phyloP scores from a whole-genome alignment of 2,888 invertebrate species.

The Epinotia demarniana region DNA sequence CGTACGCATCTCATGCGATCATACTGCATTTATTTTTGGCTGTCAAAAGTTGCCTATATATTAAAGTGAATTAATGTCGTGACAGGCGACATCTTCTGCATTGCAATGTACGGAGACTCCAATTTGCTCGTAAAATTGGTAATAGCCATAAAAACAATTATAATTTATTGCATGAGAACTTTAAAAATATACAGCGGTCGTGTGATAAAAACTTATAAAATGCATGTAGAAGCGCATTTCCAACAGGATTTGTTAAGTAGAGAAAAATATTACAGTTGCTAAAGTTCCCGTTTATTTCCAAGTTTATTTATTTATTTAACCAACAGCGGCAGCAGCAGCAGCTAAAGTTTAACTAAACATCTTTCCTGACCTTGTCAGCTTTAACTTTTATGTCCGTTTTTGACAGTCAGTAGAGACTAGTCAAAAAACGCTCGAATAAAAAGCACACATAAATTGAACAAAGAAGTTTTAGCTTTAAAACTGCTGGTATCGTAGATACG shows the following conservation, averaged over 20 bases:
- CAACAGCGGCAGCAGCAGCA: no score
- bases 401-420: background rate
- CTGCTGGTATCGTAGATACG: conserved; percentile 7
- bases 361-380: background rate
- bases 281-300: background rate
- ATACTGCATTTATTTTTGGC: background rate
- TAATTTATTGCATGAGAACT: conserved; percentile 28
- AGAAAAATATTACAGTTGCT: conserved; percentile 7
- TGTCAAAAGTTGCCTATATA: conserved; percentile 54
- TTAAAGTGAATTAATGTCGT: conserved; percentile 55
- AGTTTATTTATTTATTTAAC: no score
- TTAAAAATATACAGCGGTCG: background rate
- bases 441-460: background rate
- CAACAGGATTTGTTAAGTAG: background rate
- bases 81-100: conserved; percentile 45
- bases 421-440: background rate
- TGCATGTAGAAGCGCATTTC: background rate
- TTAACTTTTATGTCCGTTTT: background rate
- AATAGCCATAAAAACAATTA: conserved; percentile 34
- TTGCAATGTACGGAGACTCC: conserved; percentile 31
- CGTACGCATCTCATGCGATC: background rate
- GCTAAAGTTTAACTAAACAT: background rate
- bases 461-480: conserved; percentile 20
- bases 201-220: conserved; percentile 1
- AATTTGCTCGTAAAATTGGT: conserved; percentile 41